These are phyloP conservation scores for Gryllus bimaculatus DNA, from an alignment of 1,140 invertebrate species.

Conservation along the genomic window DNA sequence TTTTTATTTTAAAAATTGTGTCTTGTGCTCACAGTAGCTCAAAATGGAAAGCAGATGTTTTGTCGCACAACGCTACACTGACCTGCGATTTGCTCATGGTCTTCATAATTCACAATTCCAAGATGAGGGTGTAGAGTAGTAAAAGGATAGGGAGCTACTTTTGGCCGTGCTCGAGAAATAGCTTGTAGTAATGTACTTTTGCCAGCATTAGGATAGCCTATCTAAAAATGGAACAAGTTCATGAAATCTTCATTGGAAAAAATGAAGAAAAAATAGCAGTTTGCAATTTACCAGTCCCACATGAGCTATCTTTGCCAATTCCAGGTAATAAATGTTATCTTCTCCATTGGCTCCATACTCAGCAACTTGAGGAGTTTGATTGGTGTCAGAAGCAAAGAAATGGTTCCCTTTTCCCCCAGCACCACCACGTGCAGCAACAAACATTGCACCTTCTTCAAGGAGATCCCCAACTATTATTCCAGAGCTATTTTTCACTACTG, in stretches of 20 bases:
- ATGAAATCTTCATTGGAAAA: neutral
- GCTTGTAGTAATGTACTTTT: conserved; percentile 90
- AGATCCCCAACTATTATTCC: conserved; percentile 64
- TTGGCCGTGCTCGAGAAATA: conserved; percentile 82
- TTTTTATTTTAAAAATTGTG: neutral
- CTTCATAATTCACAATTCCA: conserved; percentile 88
- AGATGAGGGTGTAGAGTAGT: conserved; percentile 90
- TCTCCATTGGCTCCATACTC: conserved; percentile 86
- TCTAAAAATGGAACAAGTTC: conserved; percentile 37
- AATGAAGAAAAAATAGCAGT: neutral
- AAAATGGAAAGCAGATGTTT: neutral
- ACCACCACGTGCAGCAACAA: conserved; percentile 88
- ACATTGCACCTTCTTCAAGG: conserved; percentile 60
- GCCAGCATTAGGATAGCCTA: conserved; percentile 94
- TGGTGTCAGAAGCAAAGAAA: conserved; percentile 74
- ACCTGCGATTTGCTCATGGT: conserved; percentile 81
- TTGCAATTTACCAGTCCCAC: conserved; percentile 63
- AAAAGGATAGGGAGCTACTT: conserved; percentile 92
- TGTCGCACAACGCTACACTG: conserved; percentile 20
- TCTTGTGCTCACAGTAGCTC: neutral
- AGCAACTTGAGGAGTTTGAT: conserved; percentile 74
- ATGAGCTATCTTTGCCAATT: conserved; percentile 89
- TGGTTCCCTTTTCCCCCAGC: conserved; percentile 91
- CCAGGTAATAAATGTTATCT: conserved; percentile 56
- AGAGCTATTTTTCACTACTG: conserved; percentile 57